phyloP scores from a whole-genome alignment of 2,113 vertebrate species.

The Phaetusa simplex region DNA sequence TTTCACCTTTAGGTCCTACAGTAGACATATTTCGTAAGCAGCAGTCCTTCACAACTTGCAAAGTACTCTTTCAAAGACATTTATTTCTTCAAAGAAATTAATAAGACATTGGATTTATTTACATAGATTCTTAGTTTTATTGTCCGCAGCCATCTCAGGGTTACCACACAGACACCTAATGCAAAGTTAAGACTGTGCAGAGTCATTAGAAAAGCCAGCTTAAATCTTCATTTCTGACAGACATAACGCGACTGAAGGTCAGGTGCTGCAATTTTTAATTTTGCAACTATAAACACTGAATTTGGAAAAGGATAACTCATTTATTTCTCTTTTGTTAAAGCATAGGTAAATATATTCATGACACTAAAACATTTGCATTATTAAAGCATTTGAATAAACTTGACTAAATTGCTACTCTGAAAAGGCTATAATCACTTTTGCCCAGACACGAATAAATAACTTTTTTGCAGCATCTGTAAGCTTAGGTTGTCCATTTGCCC shows the following conservation, averaged over 20 bases:
- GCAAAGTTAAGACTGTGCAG: neutral
- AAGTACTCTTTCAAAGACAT: neutral
- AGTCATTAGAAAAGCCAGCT: neutral
- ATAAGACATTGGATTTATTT: neutral
- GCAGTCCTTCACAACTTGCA: neutral
- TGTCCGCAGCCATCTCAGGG: neutral
- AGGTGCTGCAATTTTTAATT: neutral
- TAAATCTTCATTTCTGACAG: neutral
- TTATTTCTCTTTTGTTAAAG: neutral
- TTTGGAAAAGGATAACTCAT: neutral
- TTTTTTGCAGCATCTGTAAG: neutral
- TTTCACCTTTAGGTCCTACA: neutral
- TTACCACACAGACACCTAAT: neutral
- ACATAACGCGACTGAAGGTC: neutral
- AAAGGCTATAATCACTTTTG: constrained; percentile 19
- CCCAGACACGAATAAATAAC: neutral
- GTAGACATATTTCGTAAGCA: neutral
- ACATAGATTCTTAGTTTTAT: neutral
- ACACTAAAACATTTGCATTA: constrained; percentile 1
- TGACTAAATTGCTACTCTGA: neutral
- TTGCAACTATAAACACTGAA: neutral
- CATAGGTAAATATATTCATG: neutral
- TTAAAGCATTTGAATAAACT: constrained; percentile 9
- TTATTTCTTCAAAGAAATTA: neutral
- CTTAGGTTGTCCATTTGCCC: neutral